Evolutionary conservation across 2,113 vertebrate genomes (phyloP), one percentile per base, ranked within the genome.

Genomic region (Ictalurus furcatus): DNA sequence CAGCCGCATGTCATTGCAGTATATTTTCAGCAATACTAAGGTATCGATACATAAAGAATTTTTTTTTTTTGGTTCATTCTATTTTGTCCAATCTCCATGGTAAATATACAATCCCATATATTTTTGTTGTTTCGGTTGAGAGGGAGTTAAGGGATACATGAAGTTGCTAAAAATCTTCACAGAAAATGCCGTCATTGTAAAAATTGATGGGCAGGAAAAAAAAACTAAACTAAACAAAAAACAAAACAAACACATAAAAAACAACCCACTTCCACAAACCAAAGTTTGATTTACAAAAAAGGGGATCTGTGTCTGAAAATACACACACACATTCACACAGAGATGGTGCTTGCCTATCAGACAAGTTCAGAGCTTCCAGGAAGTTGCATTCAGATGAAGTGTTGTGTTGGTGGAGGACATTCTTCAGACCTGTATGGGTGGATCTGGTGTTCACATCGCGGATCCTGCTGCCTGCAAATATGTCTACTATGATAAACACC

Each of bases 401-500:
- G 67, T 65, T 86, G 48, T 56, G 84, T 90, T 85, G 34, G 17
- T 91, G 84, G 85, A 79, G 88, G 89, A 76, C 88, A 90, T 12
- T 37, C 88, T 86, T 93, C 93, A 95, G 85, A 91, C 82, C 92
- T 92, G 91, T 90, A 92, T 91, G 93, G 90, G 92, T 91, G 92
- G 92, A 88, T 84, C 92, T 90, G 63, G 89, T 90, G 80, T 52
- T 40, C 79, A 89, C 91, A 74, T 89, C 90, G 92, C 90, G 78
- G 40, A 84, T 93, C 88, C 84, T 81, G 56, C 76, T 90, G 63
- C 79, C 87, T 89, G 52, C 44, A 21, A 80, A 81, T 61, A 37
- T 91, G 85, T 89, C 89, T 84, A 91, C 61, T 90, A 96, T 96
- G 95, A 96, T 96, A 90, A 95, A 96, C 94, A 96, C 95, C 30